Base-by-base conservation (phyloP, 1,140 invertebrate genomes). In the Berghia stephanieae region DNA sequence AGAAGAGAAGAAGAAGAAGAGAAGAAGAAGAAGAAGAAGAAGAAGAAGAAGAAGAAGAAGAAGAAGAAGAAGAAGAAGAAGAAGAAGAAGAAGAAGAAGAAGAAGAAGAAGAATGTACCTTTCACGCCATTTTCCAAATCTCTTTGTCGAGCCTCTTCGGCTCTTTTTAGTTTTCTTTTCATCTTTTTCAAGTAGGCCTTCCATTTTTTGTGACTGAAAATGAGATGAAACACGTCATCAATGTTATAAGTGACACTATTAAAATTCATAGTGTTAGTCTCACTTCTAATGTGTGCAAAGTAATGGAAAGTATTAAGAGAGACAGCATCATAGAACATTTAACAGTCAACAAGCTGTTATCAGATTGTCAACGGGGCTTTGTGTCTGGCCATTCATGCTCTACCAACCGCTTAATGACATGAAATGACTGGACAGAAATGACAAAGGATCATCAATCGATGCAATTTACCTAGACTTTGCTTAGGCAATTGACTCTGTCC, bases 201-300 rank as follows among this genome's bases (percentile, higher is more conserved):
- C 81, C 84, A 84, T 78, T 85, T 57, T 68, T 83, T 86, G 72
- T 85, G 85, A 71, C 86, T 87, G 69, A 55, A 80, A 77, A 71
- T 27, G n/a, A 63, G 6, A 5, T 31, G n/a, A 27, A 60, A 60
- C 6, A 60, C 57, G 34, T 60, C 6, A 6, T 60, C 6, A 5
- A 60, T 6, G 6, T 5, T 31, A n/a, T 27, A 60, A 8, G 57
- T 8, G 6, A 6, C 57, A 8, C 6, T 27, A 31, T 60, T n/a
- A n/a, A 60, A 6, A 60, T 60, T 10, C 57, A n/a, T n/a, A 5
- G 6, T 60, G n/a, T 60, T 10, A 60, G 6, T 27, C 6, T 8
- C n/a, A 60, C 34, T 60, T 60, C n/a, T 31, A 5, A 6, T n/a
- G n/a, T 60, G 6, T n/a, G 34, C 57, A 60, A 10, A 60, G 6